Percentiles rank a stretch among this genome's conserved stretches.
phyloP scores from a whole-genome alignment of 2,113 vertebrate genomes.

The Apeltes quadracus region DNA sequence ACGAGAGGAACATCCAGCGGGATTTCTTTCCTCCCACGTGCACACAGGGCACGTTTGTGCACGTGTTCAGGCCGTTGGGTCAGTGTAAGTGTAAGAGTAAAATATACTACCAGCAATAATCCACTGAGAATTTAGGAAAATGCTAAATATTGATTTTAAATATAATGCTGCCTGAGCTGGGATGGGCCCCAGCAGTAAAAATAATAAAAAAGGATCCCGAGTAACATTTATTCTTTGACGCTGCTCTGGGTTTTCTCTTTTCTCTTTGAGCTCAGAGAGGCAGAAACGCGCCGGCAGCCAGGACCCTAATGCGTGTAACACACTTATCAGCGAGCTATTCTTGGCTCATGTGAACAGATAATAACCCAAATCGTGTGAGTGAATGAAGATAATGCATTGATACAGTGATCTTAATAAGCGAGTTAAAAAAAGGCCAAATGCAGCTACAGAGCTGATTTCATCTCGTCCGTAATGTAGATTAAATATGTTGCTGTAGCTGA shows the following conservation, averaged over 20 bases:
- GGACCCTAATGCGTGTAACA: neutral
- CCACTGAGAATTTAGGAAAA: constrained; percentile 26
- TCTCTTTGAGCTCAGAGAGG: constrained; percentile 34
- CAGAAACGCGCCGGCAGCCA: too few relatives aligned
- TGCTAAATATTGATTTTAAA: constrained; percentile 51
- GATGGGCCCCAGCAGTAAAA: neutral
- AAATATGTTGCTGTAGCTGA: neutral
- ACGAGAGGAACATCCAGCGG: too few relatives aligned
- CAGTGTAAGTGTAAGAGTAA: constrained; percentile 45
- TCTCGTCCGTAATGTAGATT: neutral
- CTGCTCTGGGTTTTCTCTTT: constrained; percentile 32
- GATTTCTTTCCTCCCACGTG: too few relatives aligned
- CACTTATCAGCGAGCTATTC: constrained; percentile 47
- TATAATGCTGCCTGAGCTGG: constrained; percentile 3
- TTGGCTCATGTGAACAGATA: constrained; percentile 8
- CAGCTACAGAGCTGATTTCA: neutral
- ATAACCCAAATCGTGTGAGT: neutral
- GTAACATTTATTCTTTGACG: neutral
- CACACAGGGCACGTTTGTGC: too few relatives aligned
- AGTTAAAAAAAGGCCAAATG: neutral
- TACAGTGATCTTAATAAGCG: neutral
- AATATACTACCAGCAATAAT: constrained; percentile 33
- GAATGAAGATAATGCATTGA: neutral
- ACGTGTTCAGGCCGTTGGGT: constrained; percentile 31
- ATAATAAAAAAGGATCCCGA: neutral